Conservation (phyloP, 2,888 invertebrate genomes). For the Branchipolynoe longqiensis region DNA sequence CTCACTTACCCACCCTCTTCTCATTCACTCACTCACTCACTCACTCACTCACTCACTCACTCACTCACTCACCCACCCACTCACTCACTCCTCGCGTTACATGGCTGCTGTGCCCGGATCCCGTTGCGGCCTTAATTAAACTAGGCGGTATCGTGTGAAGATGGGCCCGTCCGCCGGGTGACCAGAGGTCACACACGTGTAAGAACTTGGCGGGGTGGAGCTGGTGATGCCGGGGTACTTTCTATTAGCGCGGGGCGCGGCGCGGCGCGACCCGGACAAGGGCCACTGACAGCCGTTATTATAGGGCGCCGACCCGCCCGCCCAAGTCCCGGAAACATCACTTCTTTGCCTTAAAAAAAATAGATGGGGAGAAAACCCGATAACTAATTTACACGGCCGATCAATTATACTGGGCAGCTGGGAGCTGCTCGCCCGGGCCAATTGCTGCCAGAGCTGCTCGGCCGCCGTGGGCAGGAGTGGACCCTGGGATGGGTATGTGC, state of each 20-base stretch:
- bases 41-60: too few species aligned
- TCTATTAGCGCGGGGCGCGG: constrained; percentile 7
- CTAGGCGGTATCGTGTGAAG: constrained; percentile 11
- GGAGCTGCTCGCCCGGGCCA: neutral
- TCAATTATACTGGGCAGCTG: neutral
- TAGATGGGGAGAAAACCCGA: too few species aligned
- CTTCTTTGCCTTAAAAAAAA: too few species aligned
- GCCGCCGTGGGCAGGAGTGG: neutral
- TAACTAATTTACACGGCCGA: too few species aligned
- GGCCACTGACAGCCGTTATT: constrained; percentile 27
- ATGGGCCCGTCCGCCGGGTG: neutral
- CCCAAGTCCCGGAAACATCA: too few species aligned
- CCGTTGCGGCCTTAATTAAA: neutral
- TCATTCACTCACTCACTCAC: too few species aligned
- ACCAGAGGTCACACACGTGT: neutral
- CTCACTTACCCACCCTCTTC: too few species aligned
- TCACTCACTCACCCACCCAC: too few species aligned
- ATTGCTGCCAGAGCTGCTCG: neutral
- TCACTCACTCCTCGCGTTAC: too few species aligned
- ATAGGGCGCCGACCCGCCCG: constrained; percentile 3
- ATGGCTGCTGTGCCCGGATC: too few species aligned
- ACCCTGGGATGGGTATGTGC: neutral
- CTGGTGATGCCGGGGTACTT: neutral
- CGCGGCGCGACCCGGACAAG: constrained; percentile 5
- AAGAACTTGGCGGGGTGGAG: neutral